Conservation (phyloP, 2,797 vertebrate genomes). For the Acipenser transmontanus region DNA sequence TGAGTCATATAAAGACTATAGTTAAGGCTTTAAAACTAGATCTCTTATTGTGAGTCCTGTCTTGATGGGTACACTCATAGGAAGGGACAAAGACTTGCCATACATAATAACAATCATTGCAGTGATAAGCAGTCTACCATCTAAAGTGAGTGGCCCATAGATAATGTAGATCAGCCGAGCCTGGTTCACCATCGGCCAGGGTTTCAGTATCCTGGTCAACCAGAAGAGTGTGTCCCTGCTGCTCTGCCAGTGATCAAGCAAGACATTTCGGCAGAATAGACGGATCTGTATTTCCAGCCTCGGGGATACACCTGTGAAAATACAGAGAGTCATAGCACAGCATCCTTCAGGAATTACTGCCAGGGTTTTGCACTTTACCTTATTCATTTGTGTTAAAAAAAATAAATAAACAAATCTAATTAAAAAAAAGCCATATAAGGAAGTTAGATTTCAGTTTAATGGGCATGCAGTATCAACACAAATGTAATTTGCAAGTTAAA, state of each 20-base stretch:
- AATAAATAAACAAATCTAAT: too few relatives aligned
- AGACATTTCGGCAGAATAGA: conserved; percentile 70
- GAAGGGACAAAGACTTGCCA: too few relatives aligned
- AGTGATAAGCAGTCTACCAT: conserved; percentile 47
- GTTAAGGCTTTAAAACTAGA: too few relatives aligned
- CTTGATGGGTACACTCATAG: too few relatives aligned
- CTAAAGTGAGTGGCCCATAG: conserved; percentile 71
- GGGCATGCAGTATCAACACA: too few relatives aligned
- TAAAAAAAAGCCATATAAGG: too few relatives aligned
- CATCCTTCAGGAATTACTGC: not conserved
- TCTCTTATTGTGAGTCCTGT: too few relatives aligned
- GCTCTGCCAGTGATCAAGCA: conserved; percentile 67
- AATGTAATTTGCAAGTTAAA: too few relatives aligned
- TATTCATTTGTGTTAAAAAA: too few relatives aligned
- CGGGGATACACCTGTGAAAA: conserved; percentile 50
- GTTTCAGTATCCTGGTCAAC: conserved; percentile 74
- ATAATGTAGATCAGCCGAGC: conserved; percentile 80
- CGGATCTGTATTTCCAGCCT: conserved; percentile 72
- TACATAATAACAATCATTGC: not conserved
- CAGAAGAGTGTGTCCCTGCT: conserved; percentile 69
- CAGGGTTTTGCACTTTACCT: not conserved
- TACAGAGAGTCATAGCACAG: not conserved
- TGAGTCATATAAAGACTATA: too few relatives aligned
- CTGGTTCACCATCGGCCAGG: conserved; percentile 83
- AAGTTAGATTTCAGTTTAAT: too few relatives aligned